phyloP scores from a whole-genome alignment of 64 coral and sea anemone species.

The Exaiptasia diaphana region DNA sequence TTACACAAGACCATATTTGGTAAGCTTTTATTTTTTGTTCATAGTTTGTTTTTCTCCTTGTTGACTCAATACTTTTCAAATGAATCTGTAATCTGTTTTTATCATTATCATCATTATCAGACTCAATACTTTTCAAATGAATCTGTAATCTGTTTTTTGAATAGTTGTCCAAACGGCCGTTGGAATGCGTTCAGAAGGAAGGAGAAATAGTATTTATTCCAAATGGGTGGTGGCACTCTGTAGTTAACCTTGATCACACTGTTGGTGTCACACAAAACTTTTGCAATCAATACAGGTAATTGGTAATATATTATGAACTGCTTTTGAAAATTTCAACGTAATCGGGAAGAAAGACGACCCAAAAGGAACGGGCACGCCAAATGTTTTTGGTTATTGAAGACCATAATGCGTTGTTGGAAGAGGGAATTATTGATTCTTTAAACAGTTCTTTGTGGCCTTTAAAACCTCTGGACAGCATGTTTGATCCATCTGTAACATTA shows the following conservation, averaged over 20 bases:
- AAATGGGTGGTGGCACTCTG: conserved; percentile 82
- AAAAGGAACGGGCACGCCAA: neutral
- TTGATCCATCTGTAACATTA: neutral
- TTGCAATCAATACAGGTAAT: conserved; percentile 80
- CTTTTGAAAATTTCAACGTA: neutral
- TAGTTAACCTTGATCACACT: conserved; percentile 72
- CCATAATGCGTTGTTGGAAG: too few species aligned
- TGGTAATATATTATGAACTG: neutral
- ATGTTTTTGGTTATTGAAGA: too few species aligned
- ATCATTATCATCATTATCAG: too few species aligned
- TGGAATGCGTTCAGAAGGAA: conserved; percentile 69
- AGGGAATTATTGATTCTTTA: neutral
- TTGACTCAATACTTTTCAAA: neutral
- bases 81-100: neutral
- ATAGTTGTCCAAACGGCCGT: conserved; percentile 29
- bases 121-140: too few species aligned
- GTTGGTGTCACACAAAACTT: conserved; percentile 82
- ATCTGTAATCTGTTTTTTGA: neutral
- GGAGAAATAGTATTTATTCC: conserved; percentile 82
- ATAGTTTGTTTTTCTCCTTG: too few species aligned
- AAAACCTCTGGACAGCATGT: neutral
- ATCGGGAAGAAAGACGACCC: neutral
- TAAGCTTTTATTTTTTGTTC: neutral
- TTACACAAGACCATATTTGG: conserved; percentile 68
- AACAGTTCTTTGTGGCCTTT: neutral